These are phyloP conservation scores for Megathymus violae DNA, from an alignment of 1,140 invertebrate genomes.

Conservation along the genomic window DNA sequence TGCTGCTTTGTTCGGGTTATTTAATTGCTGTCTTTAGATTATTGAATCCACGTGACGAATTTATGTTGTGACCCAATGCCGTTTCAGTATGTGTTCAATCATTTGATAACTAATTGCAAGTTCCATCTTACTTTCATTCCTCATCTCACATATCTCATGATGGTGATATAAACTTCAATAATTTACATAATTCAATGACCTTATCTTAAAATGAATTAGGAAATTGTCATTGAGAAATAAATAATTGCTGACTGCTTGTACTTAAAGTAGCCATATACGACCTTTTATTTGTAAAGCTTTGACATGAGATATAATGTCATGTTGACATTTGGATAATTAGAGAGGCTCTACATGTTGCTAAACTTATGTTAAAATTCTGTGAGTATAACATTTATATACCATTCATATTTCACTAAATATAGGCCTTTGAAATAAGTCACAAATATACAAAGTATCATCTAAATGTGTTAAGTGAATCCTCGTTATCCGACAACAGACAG, in stretches of 20 bases:
- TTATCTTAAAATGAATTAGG: constrained; percentile 59
- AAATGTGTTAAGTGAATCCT: too few relatives aligned
- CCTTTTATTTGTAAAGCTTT: constrained; percentile 18
- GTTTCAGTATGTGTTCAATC: background rate
- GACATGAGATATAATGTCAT: constrained; percentile 18
- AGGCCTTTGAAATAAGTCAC: too few relatives aligned
- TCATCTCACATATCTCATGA: constrained; percentile 45
- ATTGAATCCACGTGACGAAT: too few relatives aligned
- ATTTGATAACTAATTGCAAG: background rate
- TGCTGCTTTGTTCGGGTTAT: too few relatives aligned
- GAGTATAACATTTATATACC: too few relatives aligned
- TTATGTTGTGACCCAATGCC: background rate
- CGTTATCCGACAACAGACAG: too few relatives aligned
- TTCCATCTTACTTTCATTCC: constrained; percentile 5
- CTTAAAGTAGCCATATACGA: constrained; percentile 6
- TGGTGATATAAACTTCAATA: constrained; percentile 62
- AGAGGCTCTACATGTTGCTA: constrained; percentile 12
- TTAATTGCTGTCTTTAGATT: too few relatives aligned
- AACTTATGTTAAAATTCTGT: constrained; percentile 4
- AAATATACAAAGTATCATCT: too few relatives aligned
- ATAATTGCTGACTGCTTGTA: constrained; percentile 33
- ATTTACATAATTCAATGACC: constrained; percentile 68
- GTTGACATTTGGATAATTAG: constrained; percentile 31
- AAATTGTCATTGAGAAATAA: constrained; percentile 53
- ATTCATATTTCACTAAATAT: too few relatives aligned